A percentile compares a stretch with the other conserved stretches of the same genome.
These are phyloP conservation scores for Drosophila nigritarsus DNA, from an alignment of 2,888 invertebrate genomes.

Conservation along the genomic window DNA sequence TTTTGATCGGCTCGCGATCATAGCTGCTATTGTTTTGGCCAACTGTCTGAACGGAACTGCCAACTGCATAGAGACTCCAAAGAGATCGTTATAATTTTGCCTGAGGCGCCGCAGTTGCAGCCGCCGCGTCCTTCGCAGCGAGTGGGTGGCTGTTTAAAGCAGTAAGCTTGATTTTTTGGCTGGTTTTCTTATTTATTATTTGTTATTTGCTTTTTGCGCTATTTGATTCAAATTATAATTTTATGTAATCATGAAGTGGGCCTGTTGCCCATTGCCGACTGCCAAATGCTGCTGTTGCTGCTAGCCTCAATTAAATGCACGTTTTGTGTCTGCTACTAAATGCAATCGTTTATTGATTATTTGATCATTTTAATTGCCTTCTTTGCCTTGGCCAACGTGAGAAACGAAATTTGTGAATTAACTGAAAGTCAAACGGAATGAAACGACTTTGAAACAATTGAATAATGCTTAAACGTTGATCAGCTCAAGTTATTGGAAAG, in stretches of 20 bases:
- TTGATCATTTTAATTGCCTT: constrained; percentile 73
- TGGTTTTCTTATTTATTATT: constrained; percentile 62
- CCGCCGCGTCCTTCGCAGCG: constrained; percentile 73
- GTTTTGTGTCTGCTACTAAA: constrained; percentile 69
- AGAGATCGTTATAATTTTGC: constrained; percentile 76
- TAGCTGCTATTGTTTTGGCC: constrained; percentile 63
- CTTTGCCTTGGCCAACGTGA: constrained; percentile 75
- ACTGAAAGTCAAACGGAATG: constrained; percentile 21
- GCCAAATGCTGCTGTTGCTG: constrained; percentile 25
- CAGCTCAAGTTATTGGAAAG: background rate
- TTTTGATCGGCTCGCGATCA: constrained; percentile 54
- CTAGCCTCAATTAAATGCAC: constrained; percentile 78
- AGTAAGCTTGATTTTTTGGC: constrained; percentile 51
- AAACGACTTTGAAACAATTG: background rate
- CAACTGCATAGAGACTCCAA: constrained; percentile 48
- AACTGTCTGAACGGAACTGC: constrained; percentile 56
- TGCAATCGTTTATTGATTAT: constrained; percentile 76
- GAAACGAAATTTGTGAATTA: constrained; percentile 49
- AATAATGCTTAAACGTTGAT: background rate
- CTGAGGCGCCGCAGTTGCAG: constrained; percentile 75
- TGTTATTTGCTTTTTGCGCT: constrained; percentile 61
- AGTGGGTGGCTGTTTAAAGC: constrained; percentile 68
- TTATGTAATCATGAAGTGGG: constrained; percentile 74
- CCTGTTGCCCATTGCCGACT: constrained; percentile 29
- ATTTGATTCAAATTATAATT: constrained; percentile 81